Evolutionary conservation across 1,140 invertebrate genomes (phyloP).

Genomic region (Drosophila orena): DNA sequence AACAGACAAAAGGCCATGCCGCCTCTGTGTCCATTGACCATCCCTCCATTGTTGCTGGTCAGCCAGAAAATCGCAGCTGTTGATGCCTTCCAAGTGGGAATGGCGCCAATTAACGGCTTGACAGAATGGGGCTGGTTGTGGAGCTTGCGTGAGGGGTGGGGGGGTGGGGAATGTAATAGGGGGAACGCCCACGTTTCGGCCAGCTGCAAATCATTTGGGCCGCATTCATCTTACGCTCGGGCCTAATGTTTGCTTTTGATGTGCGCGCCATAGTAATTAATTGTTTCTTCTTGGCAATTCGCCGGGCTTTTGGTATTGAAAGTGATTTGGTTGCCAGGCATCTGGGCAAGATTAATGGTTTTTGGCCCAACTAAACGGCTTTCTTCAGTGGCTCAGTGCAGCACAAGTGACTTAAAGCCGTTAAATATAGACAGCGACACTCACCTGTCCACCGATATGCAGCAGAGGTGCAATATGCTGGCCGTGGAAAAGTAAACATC

Average conservation of each 20-base stretch:
- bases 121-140: background rate
- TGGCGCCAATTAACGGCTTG: slow-evolving; percentile 67
- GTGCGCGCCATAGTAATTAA: slow-evolving; percentile 75
- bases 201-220: slow-evolving; percentile 74
- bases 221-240: slow-evolving; percentile 72
- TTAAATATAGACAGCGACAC: slow-evolving; percentile 21
- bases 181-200: slow-evolving; percentile 8
- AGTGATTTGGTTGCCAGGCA: slow-evolving; percentile 58
- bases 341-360: slow-evolving; percentile 70
- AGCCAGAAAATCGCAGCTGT: slow-evolving; percentile 46
- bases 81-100: slow-evolving; percentile 34
- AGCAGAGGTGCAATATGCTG: slow-evolving; percentile 97
- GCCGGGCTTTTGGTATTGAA: slow-evolving; percentile 39
- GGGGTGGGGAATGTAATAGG: slow-evolving; percentile 4
- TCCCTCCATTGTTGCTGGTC: slow-evolving; percentile 47
- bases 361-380: slow-evolving; percentile 19
- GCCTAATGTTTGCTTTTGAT: slow-evolving; percentile 79
- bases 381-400: too few relatives aligned
- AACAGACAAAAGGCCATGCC: slow-evolving; percentile 56
- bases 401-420: slow-evolving; percentile 8
- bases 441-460: slow-evolving; percentile 95
- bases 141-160: too few relatives aligned
- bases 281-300: slow-evolving; percentile 60
- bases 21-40: slow-evolving; percentile 17
- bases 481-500: slow-evolving; percentile 98